Evolutionary conservation across 2,797 vertebrate genomes (phyloP), one percentile per base, ranked within the genome.

Genomic region (Enteromius afrohamiltoni): DNA sequence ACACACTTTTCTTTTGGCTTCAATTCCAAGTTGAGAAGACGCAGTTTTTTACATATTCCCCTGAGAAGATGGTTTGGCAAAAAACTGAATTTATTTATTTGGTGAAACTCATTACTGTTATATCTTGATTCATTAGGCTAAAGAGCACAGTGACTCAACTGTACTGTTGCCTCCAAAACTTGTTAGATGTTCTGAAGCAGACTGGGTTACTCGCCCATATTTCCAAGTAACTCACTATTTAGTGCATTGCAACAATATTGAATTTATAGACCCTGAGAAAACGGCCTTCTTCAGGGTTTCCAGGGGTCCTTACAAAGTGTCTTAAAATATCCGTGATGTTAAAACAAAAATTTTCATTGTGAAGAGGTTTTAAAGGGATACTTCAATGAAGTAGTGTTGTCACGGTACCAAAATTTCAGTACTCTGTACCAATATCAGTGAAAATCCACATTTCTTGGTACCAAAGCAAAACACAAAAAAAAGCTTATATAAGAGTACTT

Each of bases 1-100:
- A 45, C 49, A 69, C 49, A 64, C 29, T 64, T 62, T 64, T 73
- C 21, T 34, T 34, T 29, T 21, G 79, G 34, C 21, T 80, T 47
- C 55, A 11, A 60, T n/a, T 45, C 58, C 11, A 23, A 23, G 26
- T 74, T 62, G 29, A 71, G 40, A 81, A 64, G 17, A 19, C 5
- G 0, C n/a, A 14, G 31, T 9, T 1, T 67, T 78, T 78, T 65
- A 65, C 4, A 2, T 47, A 34, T 58, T 55, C 2, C 51, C 23
- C 40, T 45, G 3, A 26, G 49, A 9, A 40, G n/a, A 80, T 42
- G 65, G 6, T 53, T 58, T 29, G 21, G 49, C 51, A 60, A 70
- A 55, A 68, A 31, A 67, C 34, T 6, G 10, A 31, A 51, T 51
- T 13, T 6, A 29, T 73, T 73, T 8, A 37, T 21, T 34, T 13